phyloP scores from a whole-genome alignment of 1,140 invertebrate genomes.

The Ooceraea biroi region DNA sequence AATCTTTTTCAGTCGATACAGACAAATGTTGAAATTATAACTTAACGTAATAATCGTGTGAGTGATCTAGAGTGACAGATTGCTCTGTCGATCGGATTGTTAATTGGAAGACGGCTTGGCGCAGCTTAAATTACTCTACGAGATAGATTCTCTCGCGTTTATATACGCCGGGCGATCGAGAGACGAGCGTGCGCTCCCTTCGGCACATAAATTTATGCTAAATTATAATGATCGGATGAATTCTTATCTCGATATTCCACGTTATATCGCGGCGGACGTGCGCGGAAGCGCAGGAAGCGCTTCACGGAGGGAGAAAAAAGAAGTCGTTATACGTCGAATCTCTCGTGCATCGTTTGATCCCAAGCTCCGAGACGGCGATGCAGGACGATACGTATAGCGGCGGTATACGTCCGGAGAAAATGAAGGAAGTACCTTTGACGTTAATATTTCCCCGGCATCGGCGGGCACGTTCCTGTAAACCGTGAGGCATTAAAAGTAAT shows the following conservation, averaged over 20 bases:
- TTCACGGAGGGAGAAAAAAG: conserved; percentile 26
- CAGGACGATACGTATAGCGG: conserved; percentile 14
- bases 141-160: conserved; percentile 32
- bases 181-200: conserved; percentile 11
- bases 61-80: neutral
- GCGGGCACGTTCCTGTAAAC: conserved; percentile 62
- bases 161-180: conserved; percentile 27
- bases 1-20: neutral
- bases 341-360: conserved; percentile 78
- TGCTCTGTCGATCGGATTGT: neutral
- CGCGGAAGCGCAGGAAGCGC: conserved; percentile 33
- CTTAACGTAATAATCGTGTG: neutral
- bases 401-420: conserved; percentile 72
- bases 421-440: conserved; percentile 78
- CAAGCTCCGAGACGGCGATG: conserved; percentile 37
- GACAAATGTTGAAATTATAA: neutral
- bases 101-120: conserved; percentile 1
- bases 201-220: conserved; percentile 57
- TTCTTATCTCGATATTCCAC: conserved; percentile 60
- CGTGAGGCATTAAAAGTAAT: conserved; percentile 80
- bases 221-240: conserved; percentile 64
- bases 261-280: conserved; percentile 54
- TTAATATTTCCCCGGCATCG: conserved; percentile 68
- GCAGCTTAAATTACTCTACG: neutral
- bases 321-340: conserved; percentile 67